These are phyloP conservation scores for Scarus forsteni DNA, from an alignment of 2,797 vertebrate species.

Conservation along the genomic window DNA sequence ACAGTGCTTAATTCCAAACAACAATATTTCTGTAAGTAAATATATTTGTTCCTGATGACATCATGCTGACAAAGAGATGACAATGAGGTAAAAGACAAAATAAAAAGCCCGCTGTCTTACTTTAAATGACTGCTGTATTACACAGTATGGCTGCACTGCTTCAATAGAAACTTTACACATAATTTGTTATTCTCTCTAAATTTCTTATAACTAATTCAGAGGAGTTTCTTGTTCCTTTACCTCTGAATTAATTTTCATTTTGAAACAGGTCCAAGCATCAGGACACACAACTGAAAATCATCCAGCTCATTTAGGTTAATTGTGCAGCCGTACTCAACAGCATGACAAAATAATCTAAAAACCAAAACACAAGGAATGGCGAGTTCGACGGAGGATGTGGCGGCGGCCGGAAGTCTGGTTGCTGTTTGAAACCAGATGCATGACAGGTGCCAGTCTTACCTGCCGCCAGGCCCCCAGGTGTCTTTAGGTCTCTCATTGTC, in stretches of 20 bases:
- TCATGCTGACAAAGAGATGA: conserved; percentile 81
- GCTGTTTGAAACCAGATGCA: conserved; percentile 71
- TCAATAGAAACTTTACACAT: background rate
- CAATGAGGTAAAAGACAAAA: conserved; percentile 79
- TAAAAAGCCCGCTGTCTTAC: conserved; percentile 40
- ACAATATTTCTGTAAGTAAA: conserved; percentile 12
- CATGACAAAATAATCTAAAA: conserved; percentile 67
- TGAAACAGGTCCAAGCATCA: background rate
- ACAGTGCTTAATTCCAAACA: conserved; percentile 13
- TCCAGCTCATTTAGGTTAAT: background rate
- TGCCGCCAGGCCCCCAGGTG: conserved; percentile 87
- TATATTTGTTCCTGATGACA: conserved; percentile 64
- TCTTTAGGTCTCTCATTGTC: conserved; percentile 90
- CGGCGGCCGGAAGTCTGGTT: conserved; percentile 77
- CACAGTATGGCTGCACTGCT: conserved; percentile 72
- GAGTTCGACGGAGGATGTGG: conserved; percentile 77
- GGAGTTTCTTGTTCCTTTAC: conserved; percentile 4
- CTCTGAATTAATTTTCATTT: background rate
- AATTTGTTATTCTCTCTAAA: background rate
- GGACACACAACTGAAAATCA: background rate
- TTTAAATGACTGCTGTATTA: conserved; percentile 62
- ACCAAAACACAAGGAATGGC: conserved; percentile 75
- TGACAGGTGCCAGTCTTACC: conserved; percentile 86
- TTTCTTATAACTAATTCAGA: conserved; percentile 6
- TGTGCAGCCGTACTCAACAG: conserved; percentile 74